Evolutionary conservation across 2,888 invertebrate species (phyloP), one percentile per base, ranked within the genome.

Genomic region (Diarsia rubi): DNA sequence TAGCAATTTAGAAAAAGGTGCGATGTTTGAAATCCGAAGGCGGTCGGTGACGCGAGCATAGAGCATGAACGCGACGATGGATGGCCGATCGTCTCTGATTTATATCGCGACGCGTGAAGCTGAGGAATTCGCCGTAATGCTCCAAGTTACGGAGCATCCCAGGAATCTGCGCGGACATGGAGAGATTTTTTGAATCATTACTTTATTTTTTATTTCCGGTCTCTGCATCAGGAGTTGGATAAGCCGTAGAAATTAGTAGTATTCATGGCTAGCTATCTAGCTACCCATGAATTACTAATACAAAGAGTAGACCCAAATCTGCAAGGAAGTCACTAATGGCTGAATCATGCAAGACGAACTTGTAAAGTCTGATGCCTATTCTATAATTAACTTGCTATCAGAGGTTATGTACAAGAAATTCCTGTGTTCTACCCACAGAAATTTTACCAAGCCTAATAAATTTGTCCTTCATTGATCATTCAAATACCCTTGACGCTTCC

Each of bases 21-120:
- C 57, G 31, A 63, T 69, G 60, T 60, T 63, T 72, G 57, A 62
- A 75, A 72, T 69, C 69, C 37, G 66, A 67, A 70, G 81, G 57
- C 59, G 69, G 31, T 49, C 59, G 78, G 73, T 64, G 83, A 73
- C 81, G 82, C 64, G 73, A 45, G 42, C 74, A 85, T 60, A 64
- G 68, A 78, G 65, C 85, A 78, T 85, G 72, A 79, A 73, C 75
- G 76, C 62, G 75, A 83, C 85, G 73, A 81, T 83, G 83, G 85
- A 85, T 85, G 72, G 62, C 57, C 71, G 70, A 79, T 78, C 72
- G 73, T 14, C 4, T 72, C 64, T 79, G 83, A 85, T 85, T 79
- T 79, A 85, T 80, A 77, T 70, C 47, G 24, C 59, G 45, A 68
- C 37, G 75, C 27, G 27, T 68, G 72, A 54, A 67, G 69, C 62